Evolutionary conservation across 1,140 invertebrate genomes (phyloP), one percentile per base, ranked within the genome.

Genomic region (Dendroctonus valens): DNA sequence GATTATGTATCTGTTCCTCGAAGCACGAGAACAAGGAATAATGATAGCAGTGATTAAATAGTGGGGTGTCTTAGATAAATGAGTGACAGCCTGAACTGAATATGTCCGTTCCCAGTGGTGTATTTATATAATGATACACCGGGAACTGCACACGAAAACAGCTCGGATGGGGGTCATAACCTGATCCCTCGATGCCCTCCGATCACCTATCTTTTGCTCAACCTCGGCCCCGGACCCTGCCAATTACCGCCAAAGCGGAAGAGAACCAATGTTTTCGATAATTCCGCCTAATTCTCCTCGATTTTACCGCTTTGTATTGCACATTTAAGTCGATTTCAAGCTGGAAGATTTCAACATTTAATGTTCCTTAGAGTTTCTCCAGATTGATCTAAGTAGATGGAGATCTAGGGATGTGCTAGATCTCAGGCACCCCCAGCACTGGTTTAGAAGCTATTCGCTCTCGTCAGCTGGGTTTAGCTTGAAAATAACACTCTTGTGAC

Each of bases 81-180:
- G 75, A 75, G 70, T 76, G 75, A 76, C 75, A 76, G 73, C 58
- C 69, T 65, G 65, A 65, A 59, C 65, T 59, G 71, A 70, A 73
- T 73, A 71, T 70, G 68, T 63, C 65, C 41, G 69, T 72, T 75
- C 75, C 75, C 75, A 75, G 64, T 72, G 75, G 75, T 76, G 74
- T 75, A 75, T 76, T 76, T 76, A 76, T 75, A 75, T 76, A 76
- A 76, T 76, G 75, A 76, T 75, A 75, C 74, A 75, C 72, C 72
- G 71, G 70, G 68, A 71, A 73, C 69, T 72, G 73, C 71, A 71
- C 73, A 71, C 73, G 72, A 74, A n/a, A 71, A 75, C 69, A 73
- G 65, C 62, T 65, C 53, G 63, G 39, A 68, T 54, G 59, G 65
- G 73, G 75, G 75, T 76, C 75, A 76, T 75, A 76, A 74, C 73